Percentiles rank a stretch among this genome's conserved stretches.
phyloP scores from a whole-genome alignment of 2,888 invertebrate species.

The Caenorhabditis sp. region DNA sequence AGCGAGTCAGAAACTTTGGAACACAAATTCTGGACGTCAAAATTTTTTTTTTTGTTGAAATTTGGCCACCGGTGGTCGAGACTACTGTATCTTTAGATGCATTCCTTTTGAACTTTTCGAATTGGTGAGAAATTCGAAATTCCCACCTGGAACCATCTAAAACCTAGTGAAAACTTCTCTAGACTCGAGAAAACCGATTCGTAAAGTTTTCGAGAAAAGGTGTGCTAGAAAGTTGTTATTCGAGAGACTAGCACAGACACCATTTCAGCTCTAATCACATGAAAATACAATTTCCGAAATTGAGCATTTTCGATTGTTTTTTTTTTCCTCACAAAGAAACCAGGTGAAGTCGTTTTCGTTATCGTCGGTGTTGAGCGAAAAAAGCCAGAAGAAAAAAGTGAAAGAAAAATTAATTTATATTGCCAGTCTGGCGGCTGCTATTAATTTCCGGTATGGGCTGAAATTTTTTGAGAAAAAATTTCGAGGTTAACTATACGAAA shows the following conservation, averaged over 20 bases:
- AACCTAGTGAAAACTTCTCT: too few species aligned
- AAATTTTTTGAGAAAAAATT: not conserved
- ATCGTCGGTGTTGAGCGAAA: not conserved
- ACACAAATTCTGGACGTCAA: too few species aligned
- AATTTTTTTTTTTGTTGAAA: too few species aligned
- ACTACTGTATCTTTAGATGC: too few species aligned
- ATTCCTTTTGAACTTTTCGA: too few species aligned
- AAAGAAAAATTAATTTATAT: not conserved
- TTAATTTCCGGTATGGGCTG: constrained; percentile 31
- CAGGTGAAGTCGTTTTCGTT: constrained; percentile 55
- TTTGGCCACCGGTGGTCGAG: too few species aligned
- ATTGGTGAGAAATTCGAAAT: too few species aligned
- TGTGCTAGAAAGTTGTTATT: constrained; percentile 40
- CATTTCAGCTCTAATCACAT: constrained; percentile 33
- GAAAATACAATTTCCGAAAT: constrained; percentile 66
- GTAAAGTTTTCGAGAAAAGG: constrained; percentile 27
- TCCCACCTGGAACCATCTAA: too few species aligned
- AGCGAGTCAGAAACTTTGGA: too few species aligned
- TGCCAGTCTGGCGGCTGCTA: not conserved
- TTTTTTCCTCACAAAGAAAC: not conserved
- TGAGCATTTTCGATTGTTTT: constrained; percentile 64
- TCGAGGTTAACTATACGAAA: not conserved
- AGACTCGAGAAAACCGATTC: not conserved
- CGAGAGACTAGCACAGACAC: constrained; percentile 7
- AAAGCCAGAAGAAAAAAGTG: not conserved